Percentiles rank a stretch among this genome's conserved stretches.
Evolutionary conservation across 2,113 vertebrate species (phyloP).

Genomic region (Myanophis thanlyinensis): DNA sequence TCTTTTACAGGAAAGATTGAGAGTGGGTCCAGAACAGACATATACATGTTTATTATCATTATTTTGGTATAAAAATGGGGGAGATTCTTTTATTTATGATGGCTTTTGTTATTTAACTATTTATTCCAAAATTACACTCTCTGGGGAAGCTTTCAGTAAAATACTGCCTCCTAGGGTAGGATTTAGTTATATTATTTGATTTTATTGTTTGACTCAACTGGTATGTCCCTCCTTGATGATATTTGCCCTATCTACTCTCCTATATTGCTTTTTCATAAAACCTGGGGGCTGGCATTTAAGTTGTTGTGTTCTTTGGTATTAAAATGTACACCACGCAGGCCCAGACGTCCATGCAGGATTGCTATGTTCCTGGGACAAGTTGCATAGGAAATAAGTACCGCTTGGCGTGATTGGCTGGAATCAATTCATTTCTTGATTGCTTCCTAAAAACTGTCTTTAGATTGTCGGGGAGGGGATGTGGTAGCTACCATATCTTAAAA

Average conservation of each 20-base stretch:
- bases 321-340: conserved; percentile 85
- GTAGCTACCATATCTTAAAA: background rate
- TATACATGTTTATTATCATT: conserved; percentile 46
- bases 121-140: conserved; percentile 27
- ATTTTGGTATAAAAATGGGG: conserved; percentile 49
- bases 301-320: conserved; percentile 91
- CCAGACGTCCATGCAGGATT: conserved; percentile 83
- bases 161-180: conserved; percentile 30
- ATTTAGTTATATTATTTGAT: conserved; percentile 71
- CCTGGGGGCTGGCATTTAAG: conserved; percentile 93
- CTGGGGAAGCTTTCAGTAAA: conserved; percentile 32
- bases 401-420: conserved; percentile 63
- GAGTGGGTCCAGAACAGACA: conserved; percentile 58
- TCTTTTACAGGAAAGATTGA: conserved; percentile 60
- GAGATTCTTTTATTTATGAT: conserved; percentile 42
- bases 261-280: conserved; percentile 94
- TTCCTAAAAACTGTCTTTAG: conserved; percentile 32
- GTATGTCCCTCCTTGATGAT: conserved; percentile 88
- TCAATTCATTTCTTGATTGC: conserved; percentile 58
- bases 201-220: conserved; percentile 84
- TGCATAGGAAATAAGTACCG: conserved; percentile 80
- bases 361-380: conserved; percentile 80
- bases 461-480: conserved; percentile 6
- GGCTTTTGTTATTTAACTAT: conserved; percentile 26
- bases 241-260: conserved; percentile 98